phyloP scores from a whole-genome alignment of 2,888 invertebrate genomes.

The Epirrita christyi region DNA sequence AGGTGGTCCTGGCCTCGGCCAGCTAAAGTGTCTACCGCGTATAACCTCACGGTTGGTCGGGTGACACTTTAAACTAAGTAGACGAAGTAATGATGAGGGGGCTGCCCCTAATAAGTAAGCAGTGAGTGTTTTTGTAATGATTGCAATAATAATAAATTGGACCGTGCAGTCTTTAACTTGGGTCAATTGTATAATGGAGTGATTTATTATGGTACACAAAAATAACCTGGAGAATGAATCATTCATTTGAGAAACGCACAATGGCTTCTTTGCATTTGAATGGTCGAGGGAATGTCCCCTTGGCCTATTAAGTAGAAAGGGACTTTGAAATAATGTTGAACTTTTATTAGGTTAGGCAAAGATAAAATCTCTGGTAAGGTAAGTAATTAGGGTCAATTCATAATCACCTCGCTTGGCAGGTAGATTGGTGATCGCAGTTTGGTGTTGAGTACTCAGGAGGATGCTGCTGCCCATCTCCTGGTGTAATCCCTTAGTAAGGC shows the following conservation, averaged over 20 bases:
- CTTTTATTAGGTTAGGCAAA: background rate
- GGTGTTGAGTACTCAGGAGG: too few relatives aligned
- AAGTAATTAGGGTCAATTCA: constrained; percentile 1
- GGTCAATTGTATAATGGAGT: constrained; percentile 9
- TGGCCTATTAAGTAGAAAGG: constrained; percentile 4
- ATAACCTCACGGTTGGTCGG: too few relatives aligned
- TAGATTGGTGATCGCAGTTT: too few relatives aligned
- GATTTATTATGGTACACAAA: constrained; percentile 20
- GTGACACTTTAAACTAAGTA: too few relatives aligned
- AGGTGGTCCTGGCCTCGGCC: too few relatives aligned
- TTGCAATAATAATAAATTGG: background rate
- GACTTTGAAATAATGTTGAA: constrained; percentile 1
- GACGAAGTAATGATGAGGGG: too few relatives aligned
- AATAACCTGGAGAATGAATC: constrained; percentile 20
- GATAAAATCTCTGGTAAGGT: background rate
- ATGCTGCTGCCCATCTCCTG: too few relatives aligned
- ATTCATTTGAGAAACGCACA: constrained; percentile 18
- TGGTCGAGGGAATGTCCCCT: constrained; percentile 6
- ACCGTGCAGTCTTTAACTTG: background rate
- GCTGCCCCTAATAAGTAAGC: background rate
- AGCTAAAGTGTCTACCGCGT: too few relatives aligned
- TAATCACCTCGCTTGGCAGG: too few relatives aligned
- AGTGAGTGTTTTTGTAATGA: constrained; percentile 6
- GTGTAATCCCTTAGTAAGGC: too few relatives aligned
- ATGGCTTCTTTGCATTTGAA: constrained; percentile 18